A percentile compares a stretch with the other conserved stretches of the same genome.
phyloP scores from a whole-genome alignment of 1,140 invertebrate species.

The Zaprionus africanus region DNA sequence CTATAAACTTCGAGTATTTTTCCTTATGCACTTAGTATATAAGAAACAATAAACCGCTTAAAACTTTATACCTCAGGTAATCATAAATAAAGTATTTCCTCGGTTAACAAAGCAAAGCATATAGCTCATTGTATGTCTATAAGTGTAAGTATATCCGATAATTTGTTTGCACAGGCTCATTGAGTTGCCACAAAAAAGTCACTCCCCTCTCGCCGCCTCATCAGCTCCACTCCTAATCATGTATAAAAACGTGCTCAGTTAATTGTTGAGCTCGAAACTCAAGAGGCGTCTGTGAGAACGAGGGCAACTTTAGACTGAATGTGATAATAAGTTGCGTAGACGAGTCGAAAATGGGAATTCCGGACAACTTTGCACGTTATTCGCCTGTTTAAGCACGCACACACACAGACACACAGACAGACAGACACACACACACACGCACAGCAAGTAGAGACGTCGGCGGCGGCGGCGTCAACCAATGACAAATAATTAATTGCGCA shows the following conservation, averaged over 20 bases:
- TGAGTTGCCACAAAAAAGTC: neutral
- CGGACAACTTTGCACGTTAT: conserved; percentile 41
- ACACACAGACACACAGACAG: conserved; percentile 11
- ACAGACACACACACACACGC: neutral
- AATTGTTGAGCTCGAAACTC: conserved; percentile 38
- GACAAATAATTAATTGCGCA: conserved; percentile 80
- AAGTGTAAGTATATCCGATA: neutral
- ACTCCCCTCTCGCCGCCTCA: neutral
- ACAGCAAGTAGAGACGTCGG: conserved; percentile 1
- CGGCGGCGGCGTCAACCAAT: conserved; percentile 64
- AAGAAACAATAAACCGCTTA: too few species aligned
- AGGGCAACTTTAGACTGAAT: conserved; percentile 29
- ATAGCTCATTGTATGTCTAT: neutral
- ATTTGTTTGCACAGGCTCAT: neutral
- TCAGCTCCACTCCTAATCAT: neutral
- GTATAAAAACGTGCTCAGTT: conserved; percentile 46
- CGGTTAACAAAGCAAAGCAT: neutral
- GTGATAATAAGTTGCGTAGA: conserved; percentile 44
- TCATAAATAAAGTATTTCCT: neutral
- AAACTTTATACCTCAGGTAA: too few species aligned
- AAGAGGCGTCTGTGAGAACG: conserved; percentile 17
- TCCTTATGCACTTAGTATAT: too few species aligned
- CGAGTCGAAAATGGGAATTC: conserved; percentile 39
- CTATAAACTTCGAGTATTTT: too few species aligned
- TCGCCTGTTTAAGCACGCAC: conserved; percentile 36